Base-by-base conservation (phyloP, 2,113 vertebrate genomes). In the Capricornis sumatraensis region DNA sequence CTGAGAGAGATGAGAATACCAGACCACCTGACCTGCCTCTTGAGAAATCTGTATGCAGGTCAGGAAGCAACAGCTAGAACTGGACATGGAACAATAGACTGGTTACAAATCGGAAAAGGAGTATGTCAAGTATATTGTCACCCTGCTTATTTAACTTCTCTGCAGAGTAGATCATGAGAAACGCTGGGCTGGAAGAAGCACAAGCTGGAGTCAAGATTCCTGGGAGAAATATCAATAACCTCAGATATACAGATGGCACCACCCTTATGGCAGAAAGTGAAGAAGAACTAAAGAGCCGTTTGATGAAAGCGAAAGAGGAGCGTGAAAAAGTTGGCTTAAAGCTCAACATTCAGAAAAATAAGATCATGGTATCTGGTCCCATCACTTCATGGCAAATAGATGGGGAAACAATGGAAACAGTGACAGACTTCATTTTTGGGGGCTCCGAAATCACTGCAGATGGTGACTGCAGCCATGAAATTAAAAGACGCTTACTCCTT, bases 361-460 rank as follows among this genome's bases (percentile, higher is more conserved):
- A 11, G 64, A 36, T 36, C 64, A 71, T 71, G 64, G 64, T 4
- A 71, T 21, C n/a, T 36, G n/a, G 17, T 21, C n/a, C 64, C 64
- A 21, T 71, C n/a, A 36, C 64, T 71, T 71, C 64, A 71, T 71
- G n/a, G n/a, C 17, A 71, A 71, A 21, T 36, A 71, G n/a, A 71
- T 21, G n/a, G n/a, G 64, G 4, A 67, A 67, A 36, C 33, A 67
- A 36, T 36, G 17, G 64, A 36, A 71, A 71, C 30, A 71, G 64
- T 36, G 17, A 21, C 8, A 71, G n/a, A 71, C 17, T 36, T 71
- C 2, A 71, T 36, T 71, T 71, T n/a, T 4, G 0, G 0, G 2
- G 8, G 17, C 64, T 67, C 33, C 17, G 2, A 36, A 67, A 19
- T 36, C 33, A 36, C 64, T 71, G 17, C n/a, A 36, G 64, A 21